Evolutionary conservation across 2,888 invertebrate species (phyloP).

Genomic region (Alloplasta piceator): DNA sequence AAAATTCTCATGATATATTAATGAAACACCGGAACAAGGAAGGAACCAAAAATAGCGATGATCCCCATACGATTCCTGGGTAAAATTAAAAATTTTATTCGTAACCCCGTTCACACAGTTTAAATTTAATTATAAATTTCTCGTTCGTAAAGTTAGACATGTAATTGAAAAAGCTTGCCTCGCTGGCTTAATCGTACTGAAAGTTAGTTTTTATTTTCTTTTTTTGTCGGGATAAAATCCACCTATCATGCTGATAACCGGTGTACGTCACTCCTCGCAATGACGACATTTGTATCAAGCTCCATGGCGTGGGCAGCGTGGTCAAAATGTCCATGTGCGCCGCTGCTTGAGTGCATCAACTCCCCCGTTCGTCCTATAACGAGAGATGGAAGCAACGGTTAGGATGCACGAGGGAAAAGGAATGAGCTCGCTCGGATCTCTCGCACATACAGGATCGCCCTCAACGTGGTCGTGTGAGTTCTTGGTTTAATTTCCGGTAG

Average conservation of each 20-base stretch:
- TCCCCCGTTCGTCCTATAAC: neutral
- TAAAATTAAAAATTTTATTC: too few species aligned
- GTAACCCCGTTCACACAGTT: too few species aligned
- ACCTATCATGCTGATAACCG: constrained; percentile 18
- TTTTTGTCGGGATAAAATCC: constrained; percentile 33
- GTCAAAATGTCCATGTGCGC: constrained; percentile 52
- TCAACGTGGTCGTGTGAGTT: constrained; percentile 8
- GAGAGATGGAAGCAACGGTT: constrained; percentile 16
- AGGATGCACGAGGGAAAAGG: neutral
- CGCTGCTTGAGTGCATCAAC: constrained; percentile 1
- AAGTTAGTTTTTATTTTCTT: neutral
- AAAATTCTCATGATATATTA: too few species aligned
- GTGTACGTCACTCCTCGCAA: constrained; percentile 34
- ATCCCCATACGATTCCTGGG: too few species aligned
- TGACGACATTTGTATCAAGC: constrained; percentile 51
- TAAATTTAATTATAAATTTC: constrained; percentile 18
- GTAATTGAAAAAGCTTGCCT: constrained; percentile 41
- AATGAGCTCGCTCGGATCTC: constrained; percentile 33
- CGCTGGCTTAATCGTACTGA: constrained; percentile 10
- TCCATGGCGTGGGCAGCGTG: constrained; percentile 28
- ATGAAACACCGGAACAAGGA: too few species aligned
- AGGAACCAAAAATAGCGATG: too few species aligned
- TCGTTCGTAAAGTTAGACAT: constrained; percentile 24
- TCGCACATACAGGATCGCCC: constrained; percentile 11
- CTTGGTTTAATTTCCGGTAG: constrained; percentile 67